phyloP scores from a whole-genome alignment of 2,113 vertebrate genomes.

The Lagenorhynchus albirostris region DNA sequence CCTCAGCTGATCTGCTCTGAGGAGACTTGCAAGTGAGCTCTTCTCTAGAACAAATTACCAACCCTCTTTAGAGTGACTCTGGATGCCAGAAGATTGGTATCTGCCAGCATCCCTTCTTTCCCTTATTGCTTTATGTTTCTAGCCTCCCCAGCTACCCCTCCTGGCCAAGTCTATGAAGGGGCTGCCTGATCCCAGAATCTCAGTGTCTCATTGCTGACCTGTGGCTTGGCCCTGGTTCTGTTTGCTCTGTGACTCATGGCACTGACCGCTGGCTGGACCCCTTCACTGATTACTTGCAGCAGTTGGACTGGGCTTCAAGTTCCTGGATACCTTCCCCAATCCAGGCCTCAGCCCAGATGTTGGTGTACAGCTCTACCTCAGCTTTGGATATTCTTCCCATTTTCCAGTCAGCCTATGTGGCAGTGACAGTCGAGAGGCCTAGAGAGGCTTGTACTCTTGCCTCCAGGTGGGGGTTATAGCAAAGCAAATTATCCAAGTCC shows the following conservation, averaged over 20 bases:
- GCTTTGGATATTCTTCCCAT: neutral
- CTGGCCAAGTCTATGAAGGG: neutral
- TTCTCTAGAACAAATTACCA: neutral
- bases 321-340: neutral
- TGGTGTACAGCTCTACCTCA: neutral
- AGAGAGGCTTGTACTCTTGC: neutral
- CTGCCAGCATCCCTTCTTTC: neutral
- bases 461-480: neutral
- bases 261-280: slow-evolving; percentile 20
- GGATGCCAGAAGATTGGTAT: neutral
- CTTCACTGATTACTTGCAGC: slow-evolving; percentile 37
- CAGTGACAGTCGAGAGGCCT: neutral
- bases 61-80: neutral
- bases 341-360: neutral
- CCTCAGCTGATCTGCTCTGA: neutral
- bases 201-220: neutral
- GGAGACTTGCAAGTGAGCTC: neutral
- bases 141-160: neutral
- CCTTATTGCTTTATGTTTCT: neutral
- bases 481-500: neutral
- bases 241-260: slow-evolving; percentile 39
- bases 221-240: neutral
- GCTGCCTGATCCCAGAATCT: neutral
- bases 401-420: neutral
- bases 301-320: neutral